These are phyloP conservation scores for Heliconius hewitsoni DNA, from an alignment of 1,140 invertebrate genomes.

Conservation along the genomic window DNA sequence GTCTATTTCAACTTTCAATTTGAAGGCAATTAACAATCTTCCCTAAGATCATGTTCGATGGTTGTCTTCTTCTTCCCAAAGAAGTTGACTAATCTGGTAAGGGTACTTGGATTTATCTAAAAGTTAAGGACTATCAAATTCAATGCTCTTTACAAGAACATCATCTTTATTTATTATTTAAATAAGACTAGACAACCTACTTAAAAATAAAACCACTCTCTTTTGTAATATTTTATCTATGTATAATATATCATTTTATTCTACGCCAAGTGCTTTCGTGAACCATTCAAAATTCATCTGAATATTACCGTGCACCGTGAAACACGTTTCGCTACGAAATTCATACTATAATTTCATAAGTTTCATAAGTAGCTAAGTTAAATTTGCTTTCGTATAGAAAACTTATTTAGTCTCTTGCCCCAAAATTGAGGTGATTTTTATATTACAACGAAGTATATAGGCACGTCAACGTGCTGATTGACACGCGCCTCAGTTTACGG, in stretches of 20 bases:
- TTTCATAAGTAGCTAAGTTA: not conserved
- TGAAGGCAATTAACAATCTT: no score
- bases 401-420: not conserved
- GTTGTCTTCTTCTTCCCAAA: no score
- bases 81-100: no score
- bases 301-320: not conserved
- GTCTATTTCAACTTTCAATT: no score
- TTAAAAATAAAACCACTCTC: no score
- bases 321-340: not conserved
- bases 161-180: no score
- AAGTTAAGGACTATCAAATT: no score
- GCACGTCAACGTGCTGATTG: conserved; percentile 41
- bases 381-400: not conserved
- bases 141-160: no score
- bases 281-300: not conserved
- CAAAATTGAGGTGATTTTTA: conserved; percentile 29
- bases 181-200: no score
- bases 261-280: not conserved
- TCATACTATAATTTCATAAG: not conserved
- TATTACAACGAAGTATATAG: conserved; percentile 13
- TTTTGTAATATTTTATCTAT: not conserved
- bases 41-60: no score
- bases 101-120: no score
- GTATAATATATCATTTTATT: not conserved
- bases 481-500: conserved; percentile 35